These are phyloP conservation scores for Nemotelus nigrinus DNA, from an alignment of 2,888 invertebrate genomes.

Conservation along the genomic window DNA sequence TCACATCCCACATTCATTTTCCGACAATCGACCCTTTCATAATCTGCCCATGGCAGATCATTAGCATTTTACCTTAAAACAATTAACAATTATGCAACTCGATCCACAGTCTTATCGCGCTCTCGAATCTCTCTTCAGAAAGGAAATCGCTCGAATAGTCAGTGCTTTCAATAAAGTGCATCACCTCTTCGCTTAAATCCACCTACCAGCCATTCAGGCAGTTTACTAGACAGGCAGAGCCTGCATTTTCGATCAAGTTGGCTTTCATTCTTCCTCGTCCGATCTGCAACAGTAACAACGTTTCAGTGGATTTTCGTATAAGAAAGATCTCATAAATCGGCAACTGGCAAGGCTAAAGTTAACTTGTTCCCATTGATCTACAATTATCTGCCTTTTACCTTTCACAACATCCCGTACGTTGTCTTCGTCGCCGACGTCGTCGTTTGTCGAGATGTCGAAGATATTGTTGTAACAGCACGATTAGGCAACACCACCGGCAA, in stretches of 20 bases:
- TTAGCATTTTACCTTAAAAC: constrained; percentile 27
- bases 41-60: neutral
- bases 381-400: constrained; percentile 39
- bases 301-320: neutral
- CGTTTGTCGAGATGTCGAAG: neutral
- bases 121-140: constrained; percentile 8
- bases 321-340: constrained; percentile 33
- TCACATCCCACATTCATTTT: constrained; percentile 16
- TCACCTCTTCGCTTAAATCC: neutral
- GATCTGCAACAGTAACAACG: neutral
- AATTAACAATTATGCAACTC: constrained; percentile 30
- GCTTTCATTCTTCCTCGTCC: too few relatives aligned
- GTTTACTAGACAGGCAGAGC: neutral
- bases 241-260: too few relatives aligned
- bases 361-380: constrained; percentile 35
- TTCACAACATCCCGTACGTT: constrained; percentile 23
- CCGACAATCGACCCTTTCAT: neutral
- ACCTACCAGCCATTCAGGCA: neutral
- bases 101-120: constrained; percentile 3
- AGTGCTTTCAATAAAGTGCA: constrained; percentile 29
- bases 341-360: constrained; percentile 11
- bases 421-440: neutral
- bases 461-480: too few relatives aligned
- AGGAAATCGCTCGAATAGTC: constrained; percentile 34
- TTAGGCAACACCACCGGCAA: neutral